Conservation (phyloP, 2,888 invertebrate species). For the Allacma fusca region DNA sequence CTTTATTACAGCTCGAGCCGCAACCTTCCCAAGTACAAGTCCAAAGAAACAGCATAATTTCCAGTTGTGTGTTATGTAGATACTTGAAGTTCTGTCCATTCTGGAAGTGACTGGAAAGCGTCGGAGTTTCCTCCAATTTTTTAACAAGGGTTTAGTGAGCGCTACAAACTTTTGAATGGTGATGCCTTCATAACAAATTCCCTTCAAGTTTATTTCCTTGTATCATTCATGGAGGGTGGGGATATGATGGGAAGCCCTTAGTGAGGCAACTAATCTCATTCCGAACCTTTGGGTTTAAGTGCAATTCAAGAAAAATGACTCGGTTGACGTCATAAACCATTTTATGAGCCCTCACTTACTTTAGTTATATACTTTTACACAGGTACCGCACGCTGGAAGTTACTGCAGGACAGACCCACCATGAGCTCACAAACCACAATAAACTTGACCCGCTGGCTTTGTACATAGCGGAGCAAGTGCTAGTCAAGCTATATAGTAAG, state of each 20-base stretch:
- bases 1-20: conserved; percentile 26
- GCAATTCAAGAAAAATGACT: not conserved
- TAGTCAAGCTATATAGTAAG: too few species aligned
- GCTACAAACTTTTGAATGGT: too few species aligned
- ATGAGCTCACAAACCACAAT: conserved; percentile 8
- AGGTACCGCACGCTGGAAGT: conserved; percentile 6
- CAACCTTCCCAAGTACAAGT: not conserved
- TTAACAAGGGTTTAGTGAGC: too few species aligned
- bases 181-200: too few species aligned
- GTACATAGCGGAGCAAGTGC: not conserved
- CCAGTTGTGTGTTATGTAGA: not conserved
- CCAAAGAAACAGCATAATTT: conserved; percentile 1
- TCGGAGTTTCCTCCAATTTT: too few species aligned
- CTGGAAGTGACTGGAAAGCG: too few species aligned
- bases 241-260: too few species aligned
- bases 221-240: not conserved
- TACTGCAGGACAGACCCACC: not conserved
- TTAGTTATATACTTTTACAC: not conserved
- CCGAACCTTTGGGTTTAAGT: not conserved
- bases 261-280: not conserved
- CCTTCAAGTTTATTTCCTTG: not conserved
- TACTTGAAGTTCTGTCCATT: too few species aligned
- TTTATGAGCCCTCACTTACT: not conserved
- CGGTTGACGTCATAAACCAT: not conserved
- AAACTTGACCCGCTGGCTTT: not conserved